phyloP scores from a whole-genome alignment of 1,140 invertebrate genomes.

The Oryzaephilus surinamensis region DNA sequence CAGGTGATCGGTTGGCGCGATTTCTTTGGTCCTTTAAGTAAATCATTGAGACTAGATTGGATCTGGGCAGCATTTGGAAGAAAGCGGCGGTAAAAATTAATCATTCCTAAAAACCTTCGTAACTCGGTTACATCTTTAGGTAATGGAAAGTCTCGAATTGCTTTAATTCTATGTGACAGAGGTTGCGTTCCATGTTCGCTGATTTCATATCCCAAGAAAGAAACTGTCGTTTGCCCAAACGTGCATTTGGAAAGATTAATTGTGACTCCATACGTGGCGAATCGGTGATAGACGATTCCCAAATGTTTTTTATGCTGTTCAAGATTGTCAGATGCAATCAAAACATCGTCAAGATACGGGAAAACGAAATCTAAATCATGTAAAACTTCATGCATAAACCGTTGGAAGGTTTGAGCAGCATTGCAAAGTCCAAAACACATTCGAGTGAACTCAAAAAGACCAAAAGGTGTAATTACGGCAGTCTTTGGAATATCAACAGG shows the following conservation, averaged over 20 bases:
- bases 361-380: slow-evolving; percentile 13
- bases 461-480: no score
- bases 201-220: slow-evolving; percentile 30
- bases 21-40: slow-evolving; percentile 9
- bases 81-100: slow-evolving; percentile 31
- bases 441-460: slow-evolving; percentile 33
- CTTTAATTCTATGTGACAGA: slow-evolving; percentile 22
- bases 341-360: slow-evolving; percentile 25
- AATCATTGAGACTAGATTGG: slow-evolving; percentile 18
- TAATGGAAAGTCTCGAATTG: slow-evolving; percentile 16
- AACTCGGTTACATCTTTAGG: slow-evolving; percentile 18
- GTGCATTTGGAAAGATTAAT: slow-evolving; percentile 29
- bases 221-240: slow-evolving; percentile 16
- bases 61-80: slow-evolving; percentile 21
- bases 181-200: slow-evolving; percentile 24
- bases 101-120: slow-evolving; percentile 30
- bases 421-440: slow-evolving; percentile 36
- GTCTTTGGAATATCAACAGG: slow-evolving; percentile 31
- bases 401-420: slow-evolving; percentile 28
- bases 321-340: slow-evolving; percentile 19
- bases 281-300: slow-evolving; percentile 16
- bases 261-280: slow-evolving; percentile 14
- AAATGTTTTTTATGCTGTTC: slow-evolving; percentile 23
- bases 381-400: slow-evolving; percentile 8
- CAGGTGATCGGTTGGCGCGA: slow-evolving; percentile 22